These are phyloP conservation scores for Microtus pennsylvanicus DNA, from an alignment of 2,113 vertebrate species.

Conservation along the genomic window DNA sequence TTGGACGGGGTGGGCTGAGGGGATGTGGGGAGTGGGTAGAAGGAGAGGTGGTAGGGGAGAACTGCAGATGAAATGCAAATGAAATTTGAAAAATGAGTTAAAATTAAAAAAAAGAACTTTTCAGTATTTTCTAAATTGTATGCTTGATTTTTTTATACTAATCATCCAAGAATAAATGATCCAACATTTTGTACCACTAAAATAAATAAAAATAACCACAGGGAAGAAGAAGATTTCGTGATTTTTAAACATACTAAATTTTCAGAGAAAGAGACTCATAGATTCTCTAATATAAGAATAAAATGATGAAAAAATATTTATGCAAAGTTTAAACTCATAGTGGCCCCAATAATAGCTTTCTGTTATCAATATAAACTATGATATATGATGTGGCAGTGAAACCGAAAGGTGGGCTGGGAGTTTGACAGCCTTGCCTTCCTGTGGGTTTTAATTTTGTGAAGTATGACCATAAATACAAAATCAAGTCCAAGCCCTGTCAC, in stretches of 20 bases:
- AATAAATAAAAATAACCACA: neutral
- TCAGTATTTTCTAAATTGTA: too few relatives aligned
- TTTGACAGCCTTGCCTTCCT: neutral
- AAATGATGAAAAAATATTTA: neutral
- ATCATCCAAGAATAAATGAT: too few relatives aligned
- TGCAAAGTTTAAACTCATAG: neutral
- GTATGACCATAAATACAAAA: neutral
- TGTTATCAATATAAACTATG: neutral
- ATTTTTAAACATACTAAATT: neutral
- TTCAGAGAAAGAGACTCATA: neutral
- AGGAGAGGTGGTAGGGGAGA: too few relatives aligned
- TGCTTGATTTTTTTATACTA: too few relatives aligned
- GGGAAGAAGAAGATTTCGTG: neutral
- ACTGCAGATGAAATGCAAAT: too few relatives aligned
- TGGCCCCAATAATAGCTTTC: neutral
- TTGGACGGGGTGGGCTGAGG: too few relatives aligned
- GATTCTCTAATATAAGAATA: neutral
- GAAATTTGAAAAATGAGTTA: too few relatives aligned
- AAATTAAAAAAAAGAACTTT: too few relatives aligned
- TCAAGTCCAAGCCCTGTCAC: neutral
- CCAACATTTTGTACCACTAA: too few relatives aligned
- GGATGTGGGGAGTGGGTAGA: too few relatives aligned
- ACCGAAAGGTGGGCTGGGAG: neutral
- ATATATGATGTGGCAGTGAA: neutral
- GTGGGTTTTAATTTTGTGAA: neutral